These are phyloP conservation scores for Seira sanloemensis DNA, from an alignment of 2,888 invertebrate species.

Conservation along the genomic window DNA sequence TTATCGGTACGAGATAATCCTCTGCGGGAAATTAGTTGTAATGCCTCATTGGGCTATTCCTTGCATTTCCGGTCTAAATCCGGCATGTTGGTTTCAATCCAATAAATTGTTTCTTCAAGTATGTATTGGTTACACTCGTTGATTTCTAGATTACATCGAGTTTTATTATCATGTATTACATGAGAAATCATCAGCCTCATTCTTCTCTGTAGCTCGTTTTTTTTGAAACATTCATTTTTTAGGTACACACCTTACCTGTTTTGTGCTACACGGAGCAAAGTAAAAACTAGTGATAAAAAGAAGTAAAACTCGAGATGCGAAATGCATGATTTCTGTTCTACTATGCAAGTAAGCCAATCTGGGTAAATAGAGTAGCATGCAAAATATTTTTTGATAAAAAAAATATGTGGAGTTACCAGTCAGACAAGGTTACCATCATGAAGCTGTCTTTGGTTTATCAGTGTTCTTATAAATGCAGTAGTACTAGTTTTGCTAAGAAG, in stretches of 20 bases:
- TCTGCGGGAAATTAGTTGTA: too few species aligned
- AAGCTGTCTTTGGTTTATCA: slow-evolving; percentile 52
- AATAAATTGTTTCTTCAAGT: slow-evolving; percentile 25
- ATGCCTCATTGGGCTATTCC: not conserved
- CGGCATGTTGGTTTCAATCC: slow-evolving; percentile 24
- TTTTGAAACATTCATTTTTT: not conserved
- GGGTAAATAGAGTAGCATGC: slow-evolving; percentile 65
- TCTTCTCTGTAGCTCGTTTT: not conserved
- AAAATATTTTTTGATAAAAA: slow-evolving; percentile 49
- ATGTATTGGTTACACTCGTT: slow-evolving; percentile 22
- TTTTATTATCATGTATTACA: slow-evolving; percentile 22
- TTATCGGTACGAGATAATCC: not conserved
- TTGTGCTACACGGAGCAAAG: slow-evolving; percentile 13
- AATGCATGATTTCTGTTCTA: slow-evolving; percentile 49
- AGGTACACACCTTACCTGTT: slow-evolving; percentile 28
- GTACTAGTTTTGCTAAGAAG: slow-evolving; percentile 49
- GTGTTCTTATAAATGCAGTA: slow-evolving; percentile 32
- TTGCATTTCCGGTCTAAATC: slow-evolving; percentile 61
- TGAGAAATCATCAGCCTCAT: slow-evolving; percentile 36
- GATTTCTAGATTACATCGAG: slow-evolving; percentile 17
- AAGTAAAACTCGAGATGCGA: slow-evolving; percentile 40
- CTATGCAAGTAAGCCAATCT: slow-evolving; percentile 43
- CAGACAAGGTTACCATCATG: slow-evolving; percentile 58
- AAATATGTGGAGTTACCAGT: slow-evolving; percentile 63
- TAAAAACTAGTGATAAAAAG: slow-evolving; percentile 29